These are phyloP conservation scores for Drosophila multiciliata DNA, from an alignment of 2,888 invertebrate genomes.

Conservation along the genomic window DNA sequence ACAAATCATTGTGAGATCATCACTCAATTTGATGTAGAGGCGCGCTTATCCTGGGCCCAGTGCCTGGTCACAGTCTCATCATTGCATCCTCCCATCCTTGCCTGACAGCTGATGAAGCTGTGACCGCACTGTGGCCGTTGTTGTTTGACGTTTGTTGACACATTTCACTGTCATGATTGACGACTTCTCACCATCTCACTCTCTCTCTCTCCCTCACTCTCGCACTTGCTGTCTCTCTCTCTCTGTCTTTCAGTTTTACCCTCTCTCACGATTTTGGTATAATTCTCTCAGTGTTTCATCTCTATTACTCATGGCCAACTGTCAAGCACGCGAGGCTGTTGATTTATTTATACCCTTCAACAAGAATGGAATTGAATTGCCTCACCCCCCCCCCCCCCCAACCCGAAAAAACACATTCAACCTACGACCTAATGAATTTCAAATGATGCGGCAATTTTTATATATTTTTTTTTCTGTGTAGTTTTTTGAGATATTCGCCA, in stretches of 20 bases:
- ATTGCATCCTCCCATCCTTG: constrained; percentile 10
- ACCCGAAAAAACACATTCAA: constrained; percentile 20
- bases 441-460: constrained; percentile 76
- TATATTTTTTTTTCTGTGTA: constrained; percentile 39
- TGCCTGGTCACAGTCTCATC: constrained; percentile 2
- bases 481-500: constrained; percentile 49
- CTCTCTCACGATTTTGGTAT: constrained; percentile 12
- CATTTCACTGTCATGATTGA: constrained; percentile 77
- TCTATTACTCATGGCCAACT: constrained; percentile 60
- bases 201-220: neutral
- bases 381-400: neutral
- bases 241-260: constrained; percentile 2
- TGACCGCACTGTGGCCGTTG: constrained; percentile 52
- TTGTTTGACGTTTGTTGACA: constrained; percentile 74
- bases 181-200: constrained; percentile 45
- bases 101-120: constrained; percentile 70
- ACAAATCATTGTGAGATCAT: constrained; percentile 76
- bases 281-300: constrained; percentile 22
- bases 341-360: constrained; percentile 72
- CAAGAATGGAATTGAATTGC: constrained; percentile 57
- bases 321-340: constrained; percentile 73
- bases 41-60: constrained; percentile 52
- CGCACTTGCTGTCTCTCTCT: neutral
- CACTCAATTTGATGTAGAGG: constrained; percentile 74
- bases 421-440: constrained; percentile 72